Base-by-base conservation (phyloP, 2,888 invertebrate species). In the Tribolium freemani region DNA sequence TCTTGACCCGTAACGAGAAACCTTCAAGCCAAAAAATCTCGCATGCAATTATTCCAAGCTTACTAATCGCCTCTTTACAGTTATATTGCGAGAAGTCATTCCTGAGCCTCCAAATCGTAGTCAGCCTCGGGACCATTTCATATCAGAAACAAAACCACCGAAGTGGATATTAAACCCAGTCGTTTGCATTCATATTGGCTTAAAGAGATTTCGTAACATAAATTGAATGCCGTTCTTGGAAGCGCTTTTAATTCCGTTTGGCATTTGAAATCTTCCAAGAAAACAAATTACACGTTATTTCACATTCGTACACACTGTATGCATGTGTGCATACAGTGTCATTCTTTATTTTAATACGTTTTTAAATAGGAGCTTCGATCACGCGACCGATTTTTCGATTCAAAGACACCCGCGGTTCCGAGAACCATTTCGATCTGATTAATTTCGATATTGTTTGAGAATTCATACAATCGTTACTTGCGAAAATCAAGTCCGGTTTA, bases 191-290 rank as follows among this genome's bases (percentile, higher is more conserved):
- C 64, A 45, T 51, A 54, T 64, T 21, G 45, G 20, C 53, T 54
- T n/a, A 38, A 16, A 44, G 6, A 11, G 66, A 66, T 71, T 71
- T 71, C 71, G 66, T 71, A 71, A 71, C 21, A 58, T 56, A 45
- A 71, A 57, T 66, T 71, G 63, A 64, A 57, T 51, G 45, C 11
- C 8, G 46, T 72, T 72, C 72, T 20, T 50, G 54, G 72, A 72
- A 72, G 44, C 58, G 51, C 53, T 46, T 69, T 72, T 66, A 72
- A 72, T 69, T 72, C 72, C 69, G 72, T 69, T 63, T 72, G 72
- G 72, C 66, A 72, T 72, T 72, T 69, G 69, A 69, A n/a, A 69
- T 69, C 69, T 72, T 72, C 72, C 58, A 44, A 72, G 73, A 73
- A 73, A 70, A 67, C 60, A 56, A 73, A 73, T 61, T 67, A 73